These are phyloP conservation scores for Ormyrus thymus DNA, from an alignment of 2,888 invertebrate species.

Conservation along the genomic window DNA sequence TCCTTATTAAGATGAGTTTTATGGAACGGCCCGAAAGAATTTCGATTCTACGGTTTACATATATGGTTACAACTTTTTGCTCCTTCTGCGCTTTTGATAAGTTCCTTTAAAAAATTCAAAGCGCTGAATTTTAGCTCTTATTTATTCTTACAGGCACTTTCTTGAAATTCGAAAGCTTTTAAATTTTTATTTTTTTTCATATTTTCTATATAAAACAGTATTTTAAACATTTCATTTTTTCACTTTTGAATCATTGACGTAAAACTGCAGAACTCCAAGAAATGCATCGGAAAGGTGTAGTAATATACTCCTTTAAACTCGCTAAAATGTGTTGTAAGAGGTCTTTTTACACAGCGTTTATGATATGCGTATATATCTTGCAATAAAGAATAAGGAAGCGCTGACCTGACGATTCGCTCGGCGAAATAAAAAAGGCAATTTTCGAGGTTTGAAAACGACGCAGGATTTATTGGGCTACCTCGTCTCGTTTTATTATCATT, in stretches of 20 bases:
- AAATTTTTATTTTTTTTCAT: too few species aligned
- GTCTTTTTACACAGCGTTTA: conserved; percentile 23
- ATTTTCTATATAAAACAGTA: too few species aligned
- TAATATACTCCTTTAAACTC: not conserved
- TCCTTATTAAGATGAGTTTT: conserved; percentile 25
- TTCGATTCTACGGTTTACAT: too few species aligned
- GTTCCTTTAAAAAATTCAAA: conserved; percentile 12
- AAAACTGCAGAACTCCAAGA: too few species aligned
- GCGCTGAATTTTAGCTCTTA: not conserved
- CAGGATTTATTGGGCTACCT: conserved; percentile 16
- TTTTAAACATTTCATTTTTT: too few species aligned
- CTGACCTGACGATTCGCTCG: conserved; percentile 8
- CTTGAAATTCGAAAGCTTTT: too few species aligned
- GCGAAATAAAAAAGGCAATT: conserved; percentile 18
- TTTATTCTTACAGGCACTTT: not conserved
- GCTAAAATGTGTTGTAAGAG: too few species aligned
- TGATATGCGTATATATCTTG: conserved; percentile 11
- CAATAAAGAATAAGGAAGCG: not conserved
- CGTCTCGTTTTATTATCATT: conserved; percentile 28
- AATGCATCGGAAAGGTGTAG: too few species aligned
- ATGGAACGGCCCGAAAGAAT: conserved; percentile 6
- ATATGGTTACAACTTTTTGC: not conserved
- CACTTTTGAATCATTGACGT: too few species aligned
- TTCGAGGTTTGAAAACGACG: not conserved
- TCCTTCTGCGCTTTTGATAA: not conserved